These are phyloP conservation scores for Ericerus pela DNA, from an alignment of 1,140 invertebrate genomes.

Conservation along the genomic window DNA sequence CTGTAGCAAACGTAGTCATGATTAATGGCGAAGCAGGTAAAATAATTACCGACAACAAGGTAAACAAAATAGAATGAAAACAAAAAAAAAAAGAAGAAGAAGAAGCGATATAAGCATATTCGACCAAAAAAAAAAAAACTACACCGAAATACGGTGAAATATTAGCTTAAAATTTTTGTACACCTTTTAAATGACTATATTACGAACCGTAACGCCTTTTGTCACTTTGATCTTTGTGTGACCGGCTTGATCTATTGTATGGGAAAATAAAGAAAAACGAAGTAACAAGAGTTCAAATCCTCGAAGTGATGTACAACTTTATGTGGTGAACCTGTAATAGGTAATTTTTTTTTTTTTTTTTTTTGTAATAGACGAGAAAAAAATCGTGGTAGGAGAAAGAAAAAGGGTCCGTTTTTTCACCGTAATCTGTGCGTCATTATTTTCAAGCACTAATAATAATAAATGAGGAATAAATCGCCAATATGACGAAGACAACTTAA, in stretches of 20 bases:
- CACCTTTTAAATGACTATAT: not conserved
- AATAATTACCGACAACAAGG: constrained; percentile 12
- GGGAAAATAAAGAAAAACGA: no score
- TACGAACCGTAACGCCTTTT: constrained; percentile 4
- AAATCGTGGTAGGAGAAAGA: no score
- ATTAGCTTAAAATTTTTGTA: constrained; percentile 9
- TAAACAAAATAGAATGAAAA: constrained; percentile 2
- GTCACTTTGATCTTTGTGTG: not conserved
- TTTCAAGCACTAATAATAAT: no score
- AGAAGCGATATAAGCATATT: constrained; percentile 5
- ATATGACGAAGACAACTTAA: no score
- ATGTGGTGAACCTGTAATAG: no score
- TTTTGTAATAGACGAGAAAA: no score
- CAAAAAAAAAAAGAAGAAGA: not conserved
- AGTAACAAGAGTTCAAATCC: no score
- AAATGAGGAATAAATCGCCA: no score
- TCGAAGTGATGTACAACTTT: no score
- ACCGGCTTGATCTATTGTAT: not conserved
- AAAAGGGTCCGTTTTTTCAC: no score
- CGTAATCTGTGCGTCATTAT: no score
- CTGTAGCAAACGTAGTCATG: constrained; percentile 9
- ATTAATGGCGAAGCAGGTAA: constrained; percentile 6
- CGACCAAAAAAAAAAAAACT: not conserved
- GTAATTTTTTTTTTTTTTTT: no score
- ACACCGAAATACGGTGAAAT: constrained; percentile 8